Base-by-base conservation (phyloP, 2,113 vertebrate species). In the Clinocottus analis region DNA sequence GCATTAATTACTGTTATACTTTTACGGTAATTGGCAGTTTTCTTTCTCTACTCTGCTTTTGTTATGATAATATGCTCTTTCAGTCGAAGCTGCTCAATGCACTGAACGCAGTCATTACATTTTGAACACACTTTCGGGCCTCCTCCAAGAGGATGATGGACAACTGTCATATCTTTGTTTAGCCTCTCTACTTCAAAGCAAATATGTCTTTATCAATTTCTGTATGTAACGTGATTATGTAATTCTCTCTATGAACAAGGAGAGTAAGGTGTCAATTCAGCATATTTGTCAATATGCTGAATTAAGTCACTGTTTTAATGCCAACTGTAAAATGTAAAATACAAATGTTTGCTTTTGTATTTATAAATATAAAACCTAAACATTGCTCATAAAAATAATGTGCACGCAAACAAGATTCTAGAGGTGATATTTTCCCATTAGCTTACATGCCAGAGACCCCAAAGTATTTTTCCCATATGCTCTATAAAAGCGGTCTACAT, bases 61-160 rank as follows among this genome's bases (percentile, higher is more conserved):
- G 37, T 5, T 81, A 79, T 87, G 80, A 45, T 85, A 87, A 90
- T 85, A 29, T 68, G 63, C 45, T 59, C 9, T 47, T 63, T 73
- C 58, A 70, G 19, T 14, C 8, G 39, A 65, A 23, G 39, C 56
- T 62, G 45, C 74, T 68, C 21, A 37, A 25, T 63, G 25, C 43
- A n/a, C 65, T 41, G 61, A 77, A 33, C 64, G 37, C 55, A 41
- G 25, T 65, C 4, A 3, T 41, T 23, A 17, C 55, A 77, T 76
- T 85, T 72, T 71, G 37, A 87, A 83, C 17, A 11, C 19, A 58
- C 37, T 27, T 68, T 25, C 33, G 25, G 10, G 33, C 10, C 9
- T 41, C 29, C 27, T 56, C 7, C 33, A 33, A 45, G 25, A 75
- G 56, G 62, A 73, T 60, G 73, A 74, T 61, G 23, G 35, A 49